Base-by-base conservation (phyloP, 2,888 invertebrate species). In the Acholoe squamosa region DNA sequence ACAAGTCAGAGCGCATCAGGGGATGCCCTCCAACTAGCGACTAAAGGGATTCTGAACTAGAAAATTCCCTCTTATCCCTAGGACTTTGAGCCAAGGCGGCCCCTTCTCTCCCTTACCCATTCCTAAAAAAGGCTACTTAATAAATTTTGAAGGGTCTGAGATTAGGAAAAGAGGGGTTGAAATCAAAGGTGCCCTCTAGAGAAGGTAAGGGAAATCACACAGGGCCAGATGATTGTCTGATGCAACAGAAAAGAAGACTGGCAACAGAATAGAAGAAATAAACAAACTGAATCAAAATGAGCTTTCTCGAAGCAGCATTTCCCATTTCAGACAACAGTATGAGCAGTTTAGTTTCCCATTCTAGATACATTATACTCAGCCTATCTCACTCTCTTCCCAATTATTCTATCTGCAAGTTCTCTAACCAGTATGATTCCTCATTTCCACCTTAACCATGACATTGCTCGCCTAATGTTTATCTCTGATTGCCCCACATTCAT, bases 61-160 rank as follows among this genome's bases (percentile, higher is more conserved):
- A 71, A 71, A 71, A 71, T 71, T 71, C 71, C 71, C 71, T 71
- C 71, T 71, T 28, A 71, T 71, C 71, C 71, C 71, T 22, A 22
- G 14, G 14, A 25, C 71, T 71, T 71, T 71, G 28, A 71, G 31
- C 14, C 3, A 28, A 71, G 14, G 28, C 71, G 31, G n/a, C 71
- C 71, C 71, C 71, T 14, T 25, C 14, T 14, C 71, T 22, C 71
- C 28, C 76, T 14, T 31, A 76, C 33, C 7, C 80, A 22, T 34
- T 10, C 80, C 16, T 16, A 43, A 80, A 80, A 80, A 33, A 76
- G 31, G 43, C n/a, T 14, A 33, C 80, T 80, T 80, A 80, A 80
- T 80, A 80, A 80, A 80, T 80, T 33, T 80, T 80, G 80, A 80
- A 80, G 80, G 43, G 80, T 16, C 43, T 80, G 34, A 43, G 80